Base-by-base conservation (phyloP, 1,140 invertebrate species). In the Pseudobourletiella spinata region DNA sequence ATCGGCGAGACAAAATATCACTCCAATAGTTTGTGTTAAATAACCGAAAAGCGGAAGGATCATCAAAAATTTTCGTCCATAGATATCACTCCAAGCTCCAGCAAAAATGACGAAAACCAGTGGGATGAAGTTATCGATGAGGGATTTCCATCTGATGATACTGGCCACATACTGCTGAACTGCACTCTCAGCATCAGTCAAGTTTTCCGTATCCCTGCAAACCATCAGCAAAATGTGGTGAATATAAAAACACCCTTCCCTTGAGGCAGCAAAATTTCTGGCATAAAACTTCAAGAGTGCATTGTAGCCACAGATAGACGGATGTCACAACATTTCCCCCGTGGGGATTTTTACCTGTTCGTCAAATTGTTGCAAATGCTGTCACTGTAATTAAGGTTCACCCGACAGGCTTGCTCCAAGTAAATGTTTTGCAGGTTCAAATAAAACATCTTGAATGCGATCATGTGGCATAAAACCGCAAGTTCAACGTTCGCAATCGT, bases 351-450 rank as follows among this genome's bases (percentile, higher is more conserved):
- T 39, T 39, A n/a, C 43, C 24, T 16, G n/a, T 46, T 46, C 11
- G 43, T 46, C n/a, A 91, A 73, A 0, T 86, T 85, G 64, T 84
- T 82, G 72, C 88, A 91, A 0, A 89, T 78, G 60, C 83, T 79
- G 43, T 82, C 80, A 0, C 82, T 78, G 66, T 86, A 87, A 11
- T 74, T 79, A 16, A 61, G 89, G 79, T 74, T 90, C 0, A 90
- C 87, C 57, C 86, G 76, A 71, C 88, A 91, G 0, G 87, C 87
- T 74, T 90, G 90, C 73, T 90, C 87, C 70, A 90, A 77, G 70
- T 88, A 88, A 15, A 91, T 76, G 75, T 89, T 61, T 57, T 63
- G 60, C 0, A 69, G 29, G 20, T 16, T 51, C 43, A 64, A 59
- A 44, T 59, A 69, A 22, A 65, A 59, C 44, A 69, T 51, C 39